Evolutionary conservation across 2,113 vertebrate species (phyloP), one percentile per base, ranked within the genome.

Genomic region (Alethe diademata): DNA sequence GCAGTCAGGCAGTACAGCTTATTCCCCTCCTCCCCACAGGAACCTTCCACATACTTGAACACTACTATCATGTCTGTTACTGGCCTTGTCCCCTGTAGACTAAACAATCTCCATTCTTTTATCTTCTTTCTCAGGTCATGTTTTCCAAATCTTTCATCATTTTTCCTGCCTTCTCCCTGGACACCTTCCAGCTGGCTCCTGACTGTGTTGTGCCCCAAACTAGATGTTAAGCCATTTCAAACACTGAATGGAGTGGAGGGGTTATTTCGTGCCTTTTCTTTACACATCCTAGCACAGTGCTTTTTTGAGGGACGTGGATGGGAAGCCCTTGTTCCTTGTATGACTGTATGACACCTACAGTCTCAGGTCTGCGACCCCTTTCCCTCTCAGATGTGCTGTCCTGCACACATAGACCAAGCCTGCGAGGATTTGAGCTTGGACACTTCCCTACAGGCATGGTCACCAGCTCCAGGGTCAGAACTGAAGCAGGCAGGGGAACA

Each of bases 101-200:
- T 95, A 96, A 96, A 97, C 92, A 95, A 93, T 86, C n/a, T n/a
- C 69, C n/a, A 48, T 74, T 86, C 95, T 95, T 96, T 96, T 83
- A 91, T 95, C 72, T 76, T 82, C 78, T 73, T 86, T 80, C 82
- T 75, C 79, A 93, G 92, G 90, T 96, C 85, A 43, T 19, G 74
- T 42, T 94, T 86, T 90, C 72, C 71, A 93, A 88, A 93, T 58
- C 86, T 92, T 90, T 83, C 71, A 94, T 92, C 50, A 25, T 79
- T 94, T 79, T 76, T 80, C 54, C 82, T 76, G 85, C 82, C 71
- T 95, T 45, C 78, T 83, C 67, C 54, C 42, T 94, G 90, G 94
- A 86, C 1, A 4, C 60, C 47, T 54, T 83, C 96, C 96, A 97
- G 73, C 64, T 92, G 88, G 83, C 86, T 88, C 91, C 43, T 28